phyloP scores from a whole-genome alignment of 2,888 invertebrate genomes.

The Rhabditoides inermis region DNA sequence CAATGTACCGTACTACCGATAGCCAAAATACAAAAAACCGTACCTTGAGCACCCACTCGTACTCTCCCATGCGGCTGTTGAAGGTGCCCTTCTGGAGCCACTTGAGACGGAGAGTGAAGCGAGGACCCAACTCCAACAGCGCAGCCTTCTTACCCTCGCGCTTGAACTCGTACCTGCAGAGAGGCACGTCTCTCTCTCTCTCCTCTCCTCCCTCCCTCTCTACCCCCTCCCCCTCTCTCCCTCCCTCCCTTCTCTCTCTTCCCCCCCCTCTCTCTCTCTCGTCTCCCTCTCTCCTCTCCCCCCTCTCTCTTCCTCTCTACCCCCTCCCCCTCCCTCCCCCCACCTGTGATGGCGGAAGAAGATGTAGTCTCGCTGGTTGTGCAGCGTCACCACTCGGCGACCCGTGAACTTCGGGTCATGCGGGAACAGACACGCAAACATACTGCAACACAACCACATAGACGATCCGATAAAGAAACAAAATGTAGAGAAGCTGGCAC shows the following conservation, averaged over 20 bases:
- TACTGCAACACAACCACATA: no score
- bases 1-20: not conserved
- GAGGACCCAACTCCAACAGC: slow-evolving; percentile 85
- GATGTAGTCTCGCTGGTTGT: slow-evolving; percentile 96
- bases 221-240: no score
- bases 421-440: slow-evolving; percentile 81
- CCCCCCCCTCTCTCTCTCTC: no score
- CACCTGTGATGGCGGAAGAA: slow-evolving; percentile 94
- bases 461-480: no score
- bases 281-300: no score
- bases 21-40: not conserved
- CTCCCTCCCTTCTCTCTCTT: no score
- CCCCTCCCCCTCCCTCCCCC: no score
- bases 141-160: slow-evolving; percentile 62
- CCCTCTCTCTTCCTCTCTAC: no score
- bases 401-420: slow-evolving; percentile 91
- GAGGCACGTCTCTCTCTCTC: no score
- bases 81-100: slow-evolving; percentile 94
- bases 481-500: no score
- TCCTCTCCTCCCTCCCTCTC: no score
- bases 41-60: slow-evolving; percentile 74
- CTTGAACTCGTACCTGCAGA: slow-evolving; percentile 74
- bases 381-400: slow-evolving; percentile 85
- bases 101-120: slow-evolving; percentile 83
- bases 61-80: slow-evolving; percentile 90